A percentile compares a stretch with the other conserved stretches of the same genome.
phyloP scores from a whole-genome alignment of 2,888 invertebrate species.

The Mythimna pallens region DNA sequence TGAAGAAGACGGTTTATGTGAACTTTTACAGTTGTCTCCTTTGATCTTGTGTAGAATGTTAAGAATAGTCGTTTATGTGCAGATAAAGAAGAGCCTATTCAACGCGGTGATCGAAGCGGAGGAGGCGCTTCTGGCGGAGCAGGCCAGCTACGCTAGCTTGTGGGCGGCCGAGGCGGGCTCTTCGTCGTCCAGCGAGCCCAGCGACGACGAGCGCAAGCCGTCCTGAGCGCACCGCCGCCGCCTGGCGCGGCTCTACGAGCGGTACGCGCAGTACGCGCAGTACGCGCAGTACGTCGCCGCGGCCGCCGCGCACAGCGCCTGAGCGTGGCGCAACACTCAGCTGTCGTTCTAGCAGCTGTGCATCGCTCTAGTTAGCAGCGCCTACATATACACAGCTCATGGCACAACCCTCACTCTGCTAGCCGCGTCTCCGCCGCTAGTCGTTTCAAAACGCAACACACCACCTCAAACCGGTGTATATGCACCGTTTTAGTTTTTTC shows the following conservation, averaged over 20 bases:
- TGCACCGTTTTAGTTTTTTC: background rate
- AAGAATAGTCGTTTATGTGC: background rate
- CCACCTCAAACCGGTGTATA: background rate
- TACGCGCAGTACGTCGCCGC: constrained; percentile 33
- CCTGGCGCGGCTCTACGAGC: constrained; percentile 29
- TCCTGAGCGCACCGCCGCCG: constrained; percentile 70
- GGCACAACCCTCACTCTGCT: background rate
- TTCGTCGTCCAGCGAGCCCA: constrained; percentile 75
- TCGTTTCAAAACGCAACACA: background rate
- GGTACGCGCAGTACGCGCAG: constrained; percentile 24
- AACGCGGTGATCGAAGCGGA: constrained; percentile 84
- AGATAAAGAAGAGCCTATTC: constrained; percentile 83
- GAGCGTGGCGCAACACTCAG: background rate
- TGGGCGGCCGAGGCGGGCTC: constrained; percentile 79
- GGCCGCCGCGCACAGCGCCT: constrained; percentile 17
- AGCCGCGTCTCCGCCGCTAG: background rate
- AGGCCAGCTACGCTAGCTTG: constrained; percentile 84
- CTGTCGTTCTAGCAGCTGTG: background rate
- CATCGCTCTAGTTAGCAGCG: constrained; percentile 4
- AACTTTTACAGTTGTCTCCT: too few relatives aligned
- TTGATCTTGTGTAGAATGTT: background rate
- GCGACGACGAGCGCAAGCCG: constrained; percentile 73
- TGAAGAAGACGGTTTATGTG: background rate
- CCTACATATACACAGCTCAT: background rate
- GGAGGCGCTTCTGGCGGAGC: constrained; percentile 84